Evolutionary conservation across 2,797 vertebrate species (phyloP).

Genomic region (Xyrichtys novacula): DNA sequence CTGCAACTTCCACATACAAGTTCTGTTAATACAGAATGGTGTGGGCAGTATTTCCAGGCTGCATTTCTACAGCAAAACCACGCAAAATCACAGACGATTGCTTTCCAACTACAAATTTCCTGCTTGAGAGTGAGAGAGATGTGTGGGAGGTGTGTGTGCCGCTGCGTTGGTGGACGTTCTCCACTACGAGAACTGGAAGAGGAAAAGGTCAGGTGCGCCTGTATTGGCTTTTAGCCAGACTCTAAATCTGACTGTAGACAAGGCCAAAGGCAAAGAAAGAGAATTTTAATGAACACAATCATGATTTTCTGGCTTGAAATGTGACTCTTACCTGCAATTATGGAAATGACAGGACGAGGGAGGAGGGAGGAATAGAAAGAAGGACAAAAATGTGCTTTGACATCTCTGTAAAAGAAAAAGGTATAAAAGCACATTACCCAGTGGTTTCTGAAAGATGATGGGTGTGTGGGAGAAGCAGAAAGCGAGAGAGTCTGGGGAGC

Average conservation of each 20-base stretch:
- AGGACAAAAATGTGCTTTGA: slow-evolving; percentile 19
- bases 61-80: slow-evolving; percentile 5
- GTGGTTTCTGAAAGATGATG: slow-evolving; percentile 41
- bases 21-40: slow-evolving; percentile 4
- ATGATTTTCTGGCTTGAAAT: neutral
- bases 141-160: slow-evolving; percentile 65
- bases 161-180: slow-evolving; percentile 64
- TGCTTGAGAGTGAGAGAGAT: slow-evolving; percentile 45
- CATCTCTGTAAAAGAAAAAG: slow-evolving; percentile 7
- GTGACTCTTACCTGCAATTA: slow-evolving; percentile 29
- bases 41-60: slow-evolving; percentile 13
- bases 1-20: slow-evolving; percentile 32
- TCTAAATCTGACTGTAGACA: slow-evolving; percentile 50
- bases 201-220: slow-evolving; percentile 67
- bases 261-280: slow-evolving; percentile 10
- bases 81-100: slow-evolving; percentile 51
- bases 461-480: slow-evolving; percentile 50
- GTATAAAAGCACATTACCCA: slow-evolving; percentile 30
- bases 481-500: slow-evolving; percentile 34
- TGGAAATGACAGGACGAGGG: slow-evolving; percentile 26
- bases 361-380: neutral
- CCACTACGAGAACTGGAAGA: slow-evolving; percentile 57
- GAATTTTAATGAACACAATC: slow-evolving; percentile 29
- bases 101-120: slow-evolving; percentile 42
- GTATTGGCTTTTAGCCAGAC: slow-evolving; percentile 45